Evolutionary conservation across 2,113 vertebrate genomes (phyloP), one percentile per base, ranked within the genome.

Genomic region (Gopherus evgoodei): DNA sequence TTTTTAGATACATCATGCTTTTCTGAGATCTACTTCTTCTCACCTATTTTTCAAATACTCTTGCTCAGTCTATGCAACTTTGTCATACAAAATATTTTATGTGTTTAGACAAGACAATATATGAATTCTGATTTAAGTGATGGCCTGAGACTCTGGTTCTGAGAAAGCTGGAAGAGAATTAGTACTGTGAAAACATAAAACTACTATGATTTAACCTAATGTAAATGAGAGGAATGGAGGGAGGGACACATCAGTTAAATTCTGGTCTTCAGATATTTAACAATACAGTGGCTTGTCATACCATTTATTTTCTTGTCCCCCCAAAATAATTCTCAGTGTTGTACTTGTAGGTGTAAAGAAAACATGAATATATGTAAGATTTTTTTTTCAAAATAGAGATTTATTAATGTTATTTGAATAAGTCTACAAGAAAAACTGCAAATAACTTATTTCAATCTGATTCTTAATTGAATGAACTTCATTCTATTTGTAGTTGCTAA

Each of bases 381-480:
- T 3, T 0, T n/a, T 54, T 54, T 54, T 54, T 54, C 21, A 54
- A 54, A 54, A 54, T 22, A 22, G 52, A 53, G 62, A 69, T 69
- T 69, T 69, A 11, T 76, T 76, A 22, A 76, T 76, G 22, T 76
- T 76, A 44, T 76, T 44, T 76, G 72, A 38, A 44, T 75, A 44
- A 12, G 38, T 44, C 25, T 75, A 44, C 72, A 42, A 76, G 22
- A 76, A 76, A 38, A 76, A 44, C 72, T 88, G 83, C 16, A 7
- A 56, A 86, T 90, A 86, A 83, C 1, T 5, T 62, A 83, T 95
- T 93, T 94, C 94, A 94, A 9, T 92, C 89, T 96, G n/a, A 11
- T 25, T 59, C 35, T 95, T 95, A 96, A 95, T 94, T 96, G 84
- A 76, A 91, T 84, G 65, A 44, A 86, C 90, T 95, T 95, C 87